Base-by-base conservation (phyloP, 2,888 invertebrate species). In the Prosapia bicincta region DNA sequence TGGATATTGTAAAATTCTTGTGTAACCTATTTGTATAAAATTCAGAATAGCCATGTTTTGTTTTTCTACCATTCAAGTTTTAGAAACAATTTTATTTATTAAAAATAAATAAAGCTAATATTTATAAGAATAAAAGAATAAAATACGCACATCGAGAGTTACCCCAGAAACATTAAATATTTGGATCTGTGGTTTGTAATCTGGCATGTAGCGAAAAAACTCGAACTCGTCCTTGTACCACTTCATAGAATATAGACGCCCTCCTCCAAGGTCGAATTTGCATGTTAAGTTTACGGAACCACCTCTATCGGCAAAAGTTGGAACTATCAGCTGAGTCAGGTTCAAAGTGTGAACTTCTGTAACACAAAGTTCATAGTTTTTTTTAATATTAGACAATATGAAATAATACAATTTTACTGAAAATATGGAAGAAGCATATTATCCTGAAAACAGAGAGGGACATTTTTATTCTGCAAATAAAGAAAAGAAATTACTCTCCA, bases 221-320 rank as follows among this genome's bases (percentile, higher is more conserved):
- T 82, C 82, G 71, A 76, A 77, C 66, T 81, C 81, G 71, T 82
- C 81, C 73, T 82, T 81, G 79, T 82, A 82, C 82, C 82, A 82
- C 75, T 82, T 82, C 71, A 82, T 81, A 1, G 81, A 82, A 77
- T 81, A 81, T 5, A 82, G 78, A 6, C 77, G 79, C 9, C 76
- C 76, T 24, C 77, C 72, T 20, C 77, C 80, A 28, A 81, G 75
- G 69, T 81, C 80, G 76, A 80, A 81, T 28, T 78, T 76, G 77
- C 82, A 82, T n/a, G 69, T 71, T 71, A 82, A 75, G 2, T 77
- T 77, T 26, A 81, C 81, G 20, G 79, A 75, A 15, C 78, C 76
- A 7, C 80, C 79, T 24, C 81, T 71, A 77, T 82, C 80, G 6
- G 79, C 81, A 75, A 79, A 77, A n/a, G 25, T 66, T 3, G 82